Conservation (phyloP, 2,797 vertebrate genomes). For the Hippopotamyrus pictus region DNA sequence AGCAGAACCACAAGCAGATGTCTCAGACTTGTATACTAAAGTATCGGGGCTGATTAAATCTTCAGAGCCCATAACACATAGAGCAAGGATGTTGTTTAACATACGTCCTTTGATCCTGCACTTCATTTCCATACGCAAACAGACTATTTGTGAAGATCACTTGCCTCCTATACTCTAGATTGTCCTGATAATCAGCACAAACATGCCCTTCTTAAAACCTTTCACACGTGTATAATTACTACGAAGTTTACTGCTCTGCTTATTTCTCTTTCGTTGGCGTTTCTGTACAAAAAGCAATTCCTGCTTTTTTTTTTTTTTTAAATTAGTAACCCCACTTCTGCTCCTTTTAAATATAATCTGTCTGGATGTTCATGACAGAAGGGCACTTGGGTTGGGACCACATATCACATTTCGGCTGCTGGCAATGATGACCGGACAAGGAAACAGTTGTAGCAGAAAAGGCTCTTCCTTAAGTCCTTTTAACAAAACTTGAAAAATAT, state of each 20-base stretch:
- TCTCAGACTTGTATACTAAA: background rate
- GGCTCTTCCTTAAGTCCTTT: background rate
- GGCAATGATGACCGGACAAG: background rate
- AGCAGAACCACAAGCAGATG: background rate
- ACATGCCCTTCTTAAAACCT: background rate
- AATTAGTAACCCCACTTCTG: background rate
- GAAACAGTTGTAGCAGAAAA: background rate
- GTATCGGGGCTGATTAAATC: background rate
- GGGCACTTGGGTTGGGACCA: background rate
- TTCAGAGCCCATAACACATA: background rate
- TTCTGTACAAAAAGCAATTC: background rate
- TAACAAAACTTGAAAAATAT: background rate
- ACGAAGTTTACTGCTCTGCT: background rate
- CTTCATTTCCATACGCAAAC: background rate
- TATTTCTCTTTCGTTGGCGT: background rate
- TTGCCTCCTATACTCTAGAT: background rate
- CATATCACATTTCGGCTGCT: background rate
- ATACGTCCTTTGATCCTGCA: background rate
- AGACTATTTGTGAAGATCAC: background rate
- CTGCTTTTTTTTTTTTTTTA: background rate
- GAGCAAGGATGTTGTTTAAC: background rate
- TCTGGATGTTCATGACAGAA: background rate
- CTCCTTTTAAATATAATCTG: background rate
- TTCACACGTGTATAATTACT: background rate
- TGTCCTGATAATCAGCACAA: background rate